Base-by-base conservation (phyloP, 2,797 vertebrate species). In the Anguilla obscura region DNA sequence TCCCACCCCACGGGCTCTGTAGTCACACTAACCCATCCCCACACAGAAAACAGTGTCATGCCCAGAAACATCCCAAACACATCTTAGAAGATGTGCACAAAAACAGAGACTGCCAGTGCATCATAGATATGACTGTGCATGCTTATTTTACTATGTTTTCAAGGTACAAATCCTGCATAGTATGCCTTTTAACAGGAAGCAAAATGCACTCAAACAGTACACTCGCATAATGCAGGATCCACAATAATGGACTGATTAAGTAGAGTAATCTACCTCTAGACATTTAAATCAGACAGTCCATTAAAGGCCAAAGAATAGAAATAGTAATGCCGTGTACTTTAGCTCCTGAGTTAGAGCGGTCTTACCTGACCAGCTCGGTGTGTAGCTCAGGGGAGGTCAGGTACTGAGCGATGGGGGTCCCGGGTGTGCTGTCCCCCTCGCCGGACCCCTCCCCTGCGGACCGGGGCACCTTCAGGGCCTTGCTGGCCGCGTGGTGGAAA, bases 401-500 rank as follows among this genome's bases (percentile, higher is more conserved):
- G 90, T 95, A 95, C 27, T 93, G 92, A 0, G 93, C 85, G 0
- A 87, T 88, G 56, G 90, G 85, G 74, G 92, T 92, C 0, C 91
- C 91, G 1, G 93, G 92, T 45, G 91, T 94, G 24, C 92, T 90
- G 0, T 95, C 93, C 1, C 91, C 92, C 79, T 96, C 95, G 0
- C 90, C 93, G 90, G 91, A 90, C 48, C 60, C 14, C 79, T 95
- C 95, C n/a, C 94, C 94, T 85, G 92, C 90, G 60, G 93, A 93
- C 24, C 93, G 93, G 6, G 94, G 96, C 27, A 96, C 95, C 74
- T 96, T 96, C 54, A 99, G 93, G 7, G 97, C 98, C 93, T 98
- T 98, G 91, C 98, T 97, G 80, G 98, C 98, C 74, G 96, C 94
- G 0, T 99, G 98, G 93, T 99, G 98, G 93, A 99, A 99, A 91